Evolutionary conservation across 2,113 vertebrate genomes (phyloP).

Genomic region (Indri indri): DNA sequence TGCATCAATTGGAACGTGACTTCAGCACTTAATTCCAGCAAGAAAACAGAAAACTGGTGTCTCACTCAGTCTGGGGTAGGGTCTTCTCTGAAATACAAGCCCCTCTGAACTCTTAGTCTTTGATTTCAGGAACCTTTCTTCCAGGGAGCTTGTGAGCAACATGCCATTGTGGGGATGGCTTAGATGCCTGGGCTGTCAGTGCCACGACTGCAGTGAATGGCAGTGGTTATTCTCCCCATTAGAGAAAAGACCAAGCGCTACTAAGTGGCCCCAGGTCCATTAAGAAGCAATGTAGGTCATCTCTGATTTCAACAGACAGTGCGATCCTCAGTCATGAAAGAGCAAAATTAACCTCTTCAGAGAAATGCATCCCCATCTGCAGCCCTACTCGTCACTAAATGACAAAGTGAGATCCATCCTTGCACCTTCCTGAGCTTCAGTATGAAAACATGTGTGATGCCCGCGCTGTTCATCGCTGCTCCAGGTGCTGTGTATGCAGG

Average conservation of each 20-base stretch:
- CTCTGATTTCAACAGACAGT: neutral
- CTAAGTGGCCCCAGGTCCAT: neutral
- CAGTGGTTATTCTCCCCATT: neutral
- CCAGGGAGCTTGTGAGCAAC: neutral
- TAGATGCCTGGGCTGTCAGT: accelerated
- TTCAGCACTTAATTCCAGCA: neutral
- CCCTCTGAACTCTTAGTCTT: neutral
- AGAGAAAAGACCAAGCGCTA: neutral
- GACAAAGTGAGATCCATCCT: neutral
- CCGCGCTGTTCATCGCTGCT: no score
- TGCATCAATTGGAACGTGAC: neutral
- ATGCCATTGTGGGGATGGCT: accelerated
- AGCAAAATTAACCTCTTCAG: neutral
- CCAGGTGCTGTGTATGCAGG: neutral
- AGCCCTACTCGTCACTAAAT: neutral
- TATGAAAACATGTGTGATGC: neutral
- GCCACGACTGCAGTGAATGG: accelerated
- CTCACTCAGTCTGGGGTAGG: neutral
- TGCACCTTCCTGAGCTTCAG: neutral
- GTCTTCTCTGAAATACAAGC: neutral
- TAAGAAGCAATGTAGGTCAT: neutral
- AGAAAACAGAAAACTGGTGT: neutral
- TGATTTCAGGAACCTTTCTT: neutral
- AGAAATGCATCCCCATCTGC: neutral
- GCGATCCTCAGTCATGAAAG: neutral